Base-by-base conservation (phyloP, 2,113 vertebrate genomes). In the Gavia stellata region DNA sequence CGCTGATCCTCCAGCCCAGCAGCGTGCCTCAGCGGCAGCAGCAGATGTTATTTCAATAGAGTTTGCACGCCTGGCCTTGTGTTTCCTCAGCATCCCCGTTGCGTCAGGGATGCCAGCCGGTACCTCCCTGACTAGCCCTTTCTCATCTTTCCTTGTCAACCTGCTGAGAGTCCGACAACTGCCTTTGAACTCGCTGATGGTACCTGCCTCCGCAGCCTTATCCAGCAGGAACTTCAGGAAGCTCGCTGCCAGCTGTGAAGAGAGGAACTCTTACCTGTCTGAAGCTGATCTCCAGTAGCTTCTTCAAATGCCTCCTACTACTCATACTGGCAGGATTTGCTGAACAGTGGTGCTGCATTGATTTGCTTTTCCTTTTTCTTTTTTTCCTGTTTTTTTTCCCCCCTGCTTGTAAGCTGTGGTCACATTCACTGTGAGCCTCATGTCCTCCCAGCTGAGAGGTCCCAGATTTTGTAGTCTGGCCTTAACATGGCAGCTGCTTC, bases 81-180 rank as follows among this genome's bases (percentile, higher is more conserved):
- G 3, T 79, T 47, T 73, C 53, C 53, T 67, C 1, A 0, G 38
- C 16, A 47, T 47, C 73, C 21, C 21, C 1, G 0, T 1, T 8
- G 55, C 1, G 1, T 45, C 34, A n/a, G 44, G 55, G 36, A 24
- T 52, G 20, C 15, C 55, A 45, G 6, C 15, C 1, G 5, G 47
- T 47, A 29, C 18, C 9, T 80, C n/a, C 14, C 31, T 80, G 18
- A 20, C 21, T 10, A 4, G 47, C 34, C 24, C 53, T 38, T 38
- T 45, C 21, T 50, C 5, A 20, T 28, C 52, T 83, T 61, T 10
- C 33, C 34, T 28, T 68, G 36, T 29, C 23, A 73, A 1, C 33
- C 53, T 5, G 2, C 49, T 73, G 47, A 40, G 52, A 24, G 8
- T 78, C 10, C 17, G 18, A 17, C 13, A 42, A 1, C 24, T 73